A percentile compares a stretch with the other conserved stretches of the same genome.
Evolutionary conservation across 2,797 vertebrate genomes (phyloP).

Genomic region (Champsocephalus gunnari): DNA sequence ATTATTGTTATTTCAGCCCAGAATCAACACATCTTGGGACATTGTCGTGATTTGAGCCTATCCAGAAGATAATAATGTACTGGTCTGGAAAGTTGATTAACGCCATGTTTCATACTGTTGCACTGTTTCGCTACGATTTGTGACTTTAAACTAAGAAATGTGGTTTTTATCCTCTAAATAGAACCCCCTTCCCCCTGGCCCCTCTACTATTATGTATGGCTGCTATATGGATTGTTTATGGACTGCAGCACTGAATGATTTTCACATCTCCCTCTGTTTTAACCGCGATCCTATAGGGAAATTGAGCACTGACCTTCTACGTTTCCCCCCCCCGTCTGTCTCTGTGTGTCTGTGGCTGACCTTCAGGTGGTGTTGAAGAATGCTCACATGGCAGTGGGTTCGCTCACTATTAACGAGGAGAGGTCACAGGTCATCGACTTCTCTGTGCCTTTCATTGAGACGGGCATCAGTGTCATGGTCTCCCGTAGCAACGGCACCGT

Average conservation of each 20-base stretch:
- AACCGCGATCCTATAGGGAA: neutral
- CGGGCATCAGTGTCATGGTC: constrained; percentile 99
- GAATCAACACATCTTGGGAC: too few relatives aligned
- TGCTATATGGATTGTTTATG: neutral
- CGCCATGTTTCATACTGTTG: too few relatives aligned
- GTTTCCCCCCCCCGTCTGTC: constrained; percentile 7
- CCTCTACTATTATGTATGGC: too few relatives aligned
- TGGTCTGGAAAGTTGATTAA: too few relatives aligned
- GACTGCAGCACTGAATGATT: constrained; percentile 7
- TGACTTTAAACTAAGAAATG: too few relatives aligned
- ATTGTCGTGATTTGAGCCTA: too few relatives aligned
- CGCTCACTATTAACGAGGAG: constrained; percentile 98
- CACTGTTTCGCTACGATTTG: too few relatives aligned
- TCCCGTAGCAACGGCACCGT: constrained; percentile 99
- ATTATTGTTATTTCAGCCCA: too few relatives aligned
- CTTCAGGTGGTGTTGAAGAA: constrained; percentile 94
- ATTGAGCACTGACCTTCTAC: constrained; percentile 22
- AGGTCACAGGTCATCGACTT: constrained; percentile 98
- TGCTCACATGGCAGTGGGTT: constrained; percentile 98
- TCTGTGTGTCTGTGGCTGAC: constrained; percentile 28
- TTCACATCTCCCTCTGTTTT: neutral
- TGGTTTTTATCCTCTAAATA: too few relatives aligned
- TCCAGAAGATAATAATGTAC: too few relatives aligned
- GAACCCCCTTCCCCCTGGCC: too few relatives aligned
- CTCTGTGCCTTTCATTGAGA: constrained; percentile 98